phyloP scores from a whole-genome alignment of 2,113 vertebrate species.

The Procavia capensis region DNA sequence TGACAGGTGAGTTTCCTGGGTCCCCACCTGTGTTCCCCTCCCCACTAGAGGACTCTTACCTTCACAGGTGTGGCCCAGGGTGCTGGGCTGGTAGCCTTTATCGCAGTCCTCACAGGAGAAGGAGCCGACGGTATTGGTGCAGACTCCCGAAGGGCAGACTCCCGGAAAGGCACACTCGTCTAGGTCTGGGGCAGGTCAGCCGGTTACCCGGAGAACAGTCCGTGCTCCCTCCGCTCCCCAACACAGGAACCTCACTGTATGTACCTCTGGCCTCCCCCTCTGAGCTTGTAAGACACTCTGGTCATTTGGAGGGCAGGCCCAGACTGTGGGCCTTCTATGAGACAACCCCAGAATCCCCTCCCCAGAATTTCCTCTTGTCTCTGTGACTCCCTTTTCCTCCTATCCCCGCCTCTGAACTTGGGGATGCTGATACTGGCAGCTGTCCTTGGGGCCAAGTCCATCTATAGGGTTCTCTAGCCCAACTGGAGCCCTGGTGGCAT shows the following conservation, averaged over 20 bases:
- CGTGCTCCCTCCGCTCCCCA: background rate
- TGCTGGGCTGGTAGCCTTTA: slow-evolving; percentile 82
- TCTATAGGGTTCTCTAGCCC: background rate
- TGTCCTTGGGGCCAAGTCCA: background rate
- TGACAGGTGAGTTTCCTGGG: background rate
- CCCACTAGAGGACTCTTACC: slow-evolving; percentile 76
- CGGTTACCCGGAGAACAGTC: background rate
- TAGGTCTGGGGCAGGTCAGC: slow-evolving; percentile 86
- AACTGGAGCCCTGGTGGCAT: too few species aligned
- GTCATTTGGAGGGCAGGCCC: background rate
- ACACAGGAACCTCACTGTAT: background rate
- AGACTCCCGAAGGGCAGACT: slow-evolving; percentile 87
- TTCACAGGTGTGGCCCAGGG: slow-evolving; percentile 85
- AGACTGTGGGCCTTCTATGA: background rate
- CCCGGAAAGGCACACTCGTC: slow-evolving; percentile 88
- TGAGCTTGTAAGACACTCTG: background rate
- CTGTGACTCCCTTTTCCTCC: background rate
- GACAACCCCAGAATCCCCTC: background rate
- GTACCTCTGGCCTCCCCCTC: background rate
- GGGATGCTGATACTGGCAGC: background rate
- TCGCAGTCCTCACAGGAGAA: slow-evolving; percentile 88
- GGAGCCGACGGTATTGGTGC: slow-evolving; percentile 87
- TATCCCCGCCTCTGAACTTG: background rate
- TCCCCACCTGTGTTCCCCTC: background rate
- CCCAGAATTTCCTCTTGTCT: background rate